Evolutionary conservation across 2,797 vertebrate species (phyloP), one percentile per base, ranked within the genome.

Genomic region (Etheostoma nigrum): DNA sequence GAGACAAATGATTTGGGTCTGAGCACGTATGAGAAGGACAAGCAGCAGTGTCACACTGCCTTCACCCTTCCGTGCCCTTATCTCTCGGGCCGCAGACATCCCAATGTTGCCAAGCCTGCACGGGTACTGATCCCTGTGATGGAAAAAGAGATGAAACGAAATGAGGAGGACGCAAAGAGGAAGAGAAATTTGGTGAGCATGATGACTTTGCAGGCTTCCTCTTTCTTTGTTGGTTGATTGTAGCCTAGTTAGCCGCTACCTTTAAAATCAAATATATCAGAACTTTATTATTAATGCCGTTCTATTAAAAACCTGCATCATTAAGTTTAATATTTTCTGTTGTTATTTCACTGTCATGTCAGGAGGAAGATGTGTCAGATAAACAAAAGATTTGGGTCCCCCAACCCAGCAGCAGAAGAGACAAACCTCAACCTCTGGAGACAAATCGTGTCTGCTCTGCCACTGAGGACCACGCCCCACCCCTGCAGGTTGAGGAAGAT

Each of bases 1-100:
- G 67, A 85, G 36, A 62, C 58, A 64, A 78, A 94, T 25, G 90
- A 95, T 86, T 72, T 86, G 66, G 92, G 73, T 33, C 84, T 90
- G 74, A 78, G 40, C 54, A 53, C n/a, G 21, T 23, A 42, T 40
- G 45, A 76, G 44, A 23, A 76, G 61, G 79, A 89, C 44, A 70
- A 91, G 71, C 93, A 91, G 72, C 40, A 81, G 23, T 6, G 67
- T 77, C 61, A 54, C 55, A 59, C 69, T 18, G 64, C 62, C 58
- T 54, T 78, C 58, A 63, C 27, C 72, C 75, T 59, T 40, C 68
- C 68, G 25, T 69, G 54, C 49, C 45, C 70, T 82, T 66, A 80
- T 84, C 69, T 80, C 72, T 58, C 6, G 15, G 75, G 70, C 68
- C 63, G 14, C 68, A 72, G 69, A 72, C 44, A 44, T 66, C 59